Conservation (phyloP, 2,797 vertebrate species). For the Babyrousa celebensis region DNA sequence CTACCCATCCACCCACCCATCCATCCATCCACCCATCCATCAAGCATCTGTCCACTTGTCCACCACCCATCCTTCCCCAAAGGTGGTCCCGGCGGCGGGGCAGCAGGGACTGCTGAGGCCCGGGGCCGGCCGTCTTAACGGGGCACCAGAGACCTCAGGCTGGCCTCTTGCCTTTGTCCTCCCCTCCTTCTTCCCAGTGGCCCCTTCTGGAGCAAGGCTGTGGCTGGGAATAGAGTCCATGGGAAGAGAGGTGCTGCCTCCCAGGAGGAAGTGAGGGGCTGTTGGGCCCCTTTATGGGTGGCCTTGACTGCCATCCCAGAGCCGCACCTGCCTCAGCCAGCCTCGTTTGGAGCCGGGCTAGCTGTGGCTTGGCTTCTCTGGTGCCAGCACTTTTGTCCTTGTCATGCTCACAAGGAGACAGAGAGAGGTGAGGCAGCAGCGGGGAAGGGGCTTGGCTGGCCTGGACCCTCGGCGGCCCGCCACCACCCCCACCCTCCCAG, state of each 20-base stretch:
- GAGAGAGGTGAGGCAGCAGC: fast-evolving
- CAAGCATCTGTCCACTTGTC: not conserved
- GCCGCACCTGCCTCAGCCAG: not conserved
- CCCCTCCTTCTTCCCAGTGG: fast-evolving
- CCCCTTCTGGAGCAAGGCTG: not conserved
- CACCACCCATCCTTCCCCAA: not conserved
- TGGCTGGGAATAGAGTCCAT: not conserved
- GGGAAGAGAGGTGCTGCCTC: not conserved
- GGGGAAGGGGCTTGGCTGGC: too few relatives aligned
- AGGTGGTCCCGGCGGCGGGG: not conserved
- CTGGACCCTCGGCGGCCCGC: fast-evolving
- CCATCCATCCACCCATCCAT: fast-evolving
- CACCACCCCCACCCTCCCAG: fast-evolving
- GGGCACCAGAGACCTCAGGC: not conserved
- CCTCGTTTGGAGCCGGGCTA: not conserved
- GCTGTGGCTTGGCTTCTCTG: not conserved
- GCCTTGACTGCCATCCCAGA: not conserved
- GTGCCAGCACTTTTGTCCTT: not conserved
- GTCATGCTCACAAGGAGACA: not conserved
- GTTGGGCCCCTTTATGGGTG: too few relatives aligned
- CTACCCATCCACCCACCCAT: fast-evolving
- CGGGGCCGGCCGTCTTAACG: fast-evolving
- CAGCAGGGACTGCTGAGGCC: not conserved
- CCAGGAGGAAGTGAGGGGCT: not conserved
- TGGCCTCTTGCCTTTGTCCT: not conserved